Evolutionary conservation across 1,140 invertebrate species (phyloP).

Genomic region (Sminthurinus signatus): DNA sequence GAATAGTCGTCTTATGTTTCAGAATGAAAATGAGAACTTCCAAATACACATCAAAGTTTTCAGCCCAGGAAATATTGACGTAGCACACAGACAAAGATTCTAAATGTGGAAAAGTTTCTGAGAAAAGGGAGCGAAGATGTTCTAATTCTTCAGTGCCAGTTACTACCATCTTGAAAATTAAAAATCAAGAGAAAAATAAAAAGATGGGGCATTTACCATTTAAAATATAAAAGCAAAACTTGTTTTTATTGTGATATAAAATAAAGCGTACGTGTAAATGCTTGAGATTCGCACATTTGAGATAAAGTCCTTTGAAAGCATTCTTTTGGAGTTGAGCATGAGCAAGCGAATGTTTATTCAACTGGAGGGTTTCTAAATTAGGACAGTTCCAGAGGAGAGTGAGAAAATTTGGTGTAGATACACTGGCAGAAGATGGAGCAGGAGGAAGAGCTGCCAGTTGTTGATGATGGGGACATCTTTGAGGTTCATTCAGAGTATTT

Average conservation of each 20-base stretch:
- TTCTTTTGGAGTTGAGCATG: not conserved
- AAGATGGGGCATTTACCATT: not conserved
- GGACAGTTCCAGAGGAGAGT: not conserved
- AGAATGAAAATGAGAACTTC: not conserved
- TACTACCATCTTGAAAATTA: not conserved
- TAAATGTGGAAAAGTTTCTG: not conserved
- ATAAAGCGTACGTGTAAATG: not conserved
- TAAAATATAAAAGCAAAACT: not conserved
- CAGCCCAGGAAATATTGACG: not conserved
- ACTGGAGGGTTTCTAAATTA: not conserved
- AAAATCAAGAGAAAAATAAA: not conserved
- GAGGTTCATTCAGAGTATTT: not conserved
- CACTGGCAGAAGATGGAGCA: not conserved
- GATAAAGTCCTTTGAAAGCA: not conserved
- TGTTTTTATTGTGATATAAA: not conserved
- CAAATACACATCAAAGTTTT: not conserved
- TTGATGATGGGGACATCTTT: not conserved
- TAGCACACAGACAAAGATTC: not conserved
- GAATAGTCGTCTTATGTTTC: not conserved
- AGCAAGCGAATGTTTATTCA: not conserved
- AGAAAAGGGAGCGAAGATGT: not conserved
- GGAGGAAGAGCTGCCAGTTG: not conserved
- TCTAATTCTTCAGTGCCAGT: not conserved
- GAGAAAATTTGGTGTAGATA: not conserved
- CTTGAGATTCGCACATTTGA: not conserved